phyloP scores from a whole-genome alignment of 2,113 vertebrate species.

The Crocuta crocuta region DNA sequence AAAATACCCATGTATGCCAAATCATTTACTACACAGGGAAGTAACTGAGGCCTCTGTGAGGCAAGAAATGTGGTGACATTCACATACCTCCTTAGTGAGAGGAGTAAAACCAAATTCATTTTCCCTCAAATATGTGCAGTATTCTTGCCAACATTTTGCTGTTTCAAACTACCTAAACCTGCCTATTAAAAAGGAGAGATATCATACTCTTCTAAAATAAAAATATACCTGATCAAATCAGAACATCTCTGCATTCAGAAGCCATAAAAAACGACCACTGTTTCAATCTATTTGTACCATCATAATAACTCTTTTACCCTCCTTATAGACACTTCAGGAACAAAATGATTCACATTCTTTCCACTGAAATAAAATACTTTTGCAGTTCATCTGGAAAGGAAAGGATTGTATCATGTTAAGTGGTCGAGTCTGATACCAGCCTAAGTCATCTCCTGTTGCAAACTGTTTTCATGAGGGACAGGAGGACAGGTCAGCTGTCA shows the following conservation, averaged over 20 bases:
- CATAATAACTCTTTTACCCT: neutral
- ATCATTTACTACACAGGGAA: neutral
- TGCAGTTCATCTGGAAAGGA: neutral
- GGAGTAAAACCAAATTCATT: neutral
- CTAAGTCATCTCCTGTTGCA: neutral
- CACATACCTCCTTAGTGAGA: neutral
- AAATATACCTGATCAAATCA: constrained; percentile 27
- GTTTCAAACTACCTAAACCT: neutral
- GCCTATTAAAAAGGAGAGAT: neutral
- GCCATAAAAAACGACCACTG: neutral
- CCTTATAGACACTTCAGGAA: neutral
- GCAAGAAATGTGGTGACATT: neutral
- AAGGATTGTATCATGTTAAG: neutral
- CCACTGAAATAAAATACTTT: neutral
- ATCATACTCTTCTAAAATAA: constrained; percentile 23
- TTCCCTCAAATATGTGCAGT: neutral
- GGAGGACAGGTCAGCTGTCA: neutral
- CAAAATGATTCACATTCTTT: constrained; percentile 38
- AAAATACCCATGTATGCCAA: neutral
- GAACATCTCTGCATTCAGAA: constrained; percentile 24
- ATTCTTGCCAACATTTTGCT: neutral
- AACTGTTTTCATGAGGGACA: neutral
- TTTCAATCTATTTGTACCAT: neutral
- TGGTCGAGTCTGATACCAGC: neutral
- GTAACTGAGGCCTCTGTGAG: neutral